phyloP scores from a whole-genome alignment of 2,888 invertebrate species.

The Sussaba pulchella region DNA sequence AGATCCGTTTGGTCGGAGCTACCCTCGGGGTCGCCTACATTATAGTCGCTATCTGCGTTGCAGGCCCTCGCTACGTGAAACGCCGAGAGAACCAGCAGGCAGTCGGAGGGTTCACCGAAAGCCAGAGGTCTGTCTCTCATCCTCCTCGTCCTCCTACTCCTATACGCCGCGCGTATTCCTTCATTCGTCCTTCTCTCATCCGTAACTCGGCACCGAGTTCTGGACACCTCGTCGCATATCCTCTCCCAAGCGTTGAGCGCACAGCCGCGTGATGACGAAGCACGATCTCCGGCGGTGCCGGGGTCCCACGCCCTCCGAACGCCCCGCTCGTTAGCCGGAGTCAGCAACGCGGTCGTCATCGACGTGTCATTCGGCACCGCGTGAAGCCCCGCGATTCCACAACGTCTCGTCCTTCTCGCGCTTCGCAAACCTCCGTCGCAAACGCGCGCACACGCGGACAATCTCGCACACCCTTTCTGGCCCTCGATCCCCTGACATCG shows the following conservation, averaged over 20 bases:
- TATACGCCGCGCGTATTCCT: too few species aligned
- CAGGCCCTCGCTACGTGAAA: constrained; percentile 60
- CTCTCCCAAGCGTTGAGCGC: constrained; percentile 49
- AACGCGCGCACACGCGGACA: too few species aligned
- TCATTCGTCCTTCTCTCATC: constrained; percentile 56
- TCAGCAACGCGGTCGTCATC: constrained; percentile 84
- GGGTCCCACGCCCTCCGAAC: constrained; percentile 81
- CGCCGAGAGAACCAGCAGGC: too few species aligned
- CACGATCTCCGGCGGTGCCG: constrained; percentile 79
- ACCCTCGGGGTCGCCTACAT: constrained; percentile 56
- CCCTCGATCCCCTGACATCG: constrained; percentile 54
- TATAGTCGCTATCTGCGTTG: constrained; percentile 47
- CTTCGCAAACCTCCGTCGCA: constrained; percentile 54
- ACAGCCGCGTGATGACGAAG: constrained; percentile 81
- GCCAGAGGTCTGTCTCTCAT: too few species aligned
- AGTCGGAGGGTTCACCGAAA: too few species aligned
- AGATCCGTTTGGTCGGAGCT: constrained; percentile 70
- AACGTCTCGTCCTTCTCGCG: constrained; percentile 69
- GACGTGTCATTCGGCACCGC: constrained; percentile 83
- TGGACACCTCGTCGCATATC: constrained; percentile 60
- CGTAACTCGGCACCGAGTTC: constrained; percentile 54
- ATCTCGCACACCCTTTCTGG: constrained; percentile 51
- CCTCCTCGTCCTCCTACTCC: constrained; percentile 56
- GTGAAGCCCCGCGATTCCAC: constrained; percentile 71
- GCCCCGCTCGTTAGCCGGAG: constrained; percentile 84